These are phyloP conservation scores for Silurus asotus DNA, from an alignment of 2,113 vertebrate genomes.

Conservation along the genomic window DNA sequence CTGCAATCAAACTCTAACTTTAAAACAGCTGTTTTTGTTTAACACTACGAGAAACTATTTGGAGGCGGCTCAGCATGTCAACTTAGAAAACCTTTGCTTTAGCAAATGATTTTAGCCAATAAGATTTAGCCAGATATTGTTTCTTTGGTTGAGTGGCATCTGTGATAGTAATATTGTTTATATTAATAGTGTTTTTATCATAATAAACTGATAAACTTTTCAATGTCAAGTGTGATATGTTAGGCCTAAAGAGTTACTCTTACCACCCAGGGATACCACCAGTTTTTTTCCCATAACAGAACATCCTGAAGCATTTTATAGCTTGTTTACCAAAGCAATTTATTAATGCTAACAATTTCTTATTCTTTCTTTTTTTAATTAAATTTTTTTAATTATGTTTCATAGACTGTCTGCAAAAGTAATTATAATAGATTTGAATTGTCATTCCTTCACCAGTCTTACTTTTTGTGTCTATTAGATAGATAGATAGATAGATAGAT, in stretches of 20 bases:
- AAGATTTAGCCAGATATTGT: neutral
- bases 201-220: neutral
- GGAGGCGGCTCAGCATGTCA: neutral
- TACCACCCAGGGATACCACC: neutral
- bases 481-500: neutral
- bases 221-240: neutral
- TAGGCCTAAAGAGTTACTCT: neutral
- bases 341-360: neutral
- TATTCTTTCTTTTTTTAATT: neutral
- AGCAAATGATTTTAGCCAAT: neutral
- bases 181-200: neutral
- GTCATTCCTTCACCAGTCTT: neutral
- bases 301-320: neutral
- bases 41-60: neutral
- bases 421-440: neutral
- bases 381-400: neutral
- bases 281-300: neutral
- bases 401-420: neutral
- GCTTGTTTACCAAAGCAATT: neutral
- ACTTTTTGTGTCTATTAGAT: neutral
- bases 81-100: neutral
- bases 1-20: neutral
- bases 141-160: neutral
- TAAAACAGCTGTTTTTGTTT: constrained; percentile 10
- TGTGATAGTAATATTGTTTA: neutral